A percentile compares a stretch with the other conserved stretches of the same genome.
phyloP scores from a whole-genome alignment of 92 coral and sea anemone species.

The Parazoanthus darwini region DNA sequence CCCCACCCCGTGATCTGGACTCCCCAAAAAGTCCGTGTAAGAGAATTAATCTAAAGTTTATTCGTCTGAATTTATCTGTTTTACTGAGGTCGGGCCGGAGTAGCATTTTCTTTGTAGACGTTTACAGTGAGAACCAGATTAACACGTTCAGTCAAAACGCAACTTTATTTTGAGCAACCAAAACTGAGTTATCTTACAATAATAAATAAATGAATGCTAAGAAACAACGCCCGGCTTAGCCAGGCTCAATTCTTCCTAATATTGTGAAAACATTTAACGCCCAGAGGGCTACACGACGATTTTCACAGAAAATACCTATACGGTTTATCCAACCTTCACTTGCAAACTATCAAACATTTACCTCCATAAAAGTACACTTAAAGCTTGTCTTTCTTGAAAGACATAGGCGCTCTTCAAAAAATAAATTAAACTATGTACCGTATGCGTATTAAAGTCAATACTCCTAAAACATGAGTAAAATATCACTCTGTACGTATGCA shows the following conservation, averaged over 20 bases:
- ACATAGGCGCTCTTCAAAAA: neutral
- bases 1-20: too few relatives aligned
- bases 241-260: neutral
- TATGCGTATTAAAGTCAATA: too few relatives aligned
- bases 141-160: neutral
- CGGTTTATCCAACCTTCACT: neutral
- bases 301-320: constrained; percentile 34
- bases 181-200: neutral
- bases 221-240: neutral
- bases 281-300: constrained; percentile 18
- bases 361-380: neutral
- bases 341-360: neutral
- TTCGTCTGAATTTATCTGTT: neutral
- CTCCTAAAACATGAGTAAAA: too few relatives aligned
- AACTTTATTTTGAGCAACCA: constrained; percentile 1
- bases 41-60: neutral
- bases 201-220: constrained; percentile 16
- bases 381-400: neutral
- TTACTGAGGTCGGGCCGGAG: neutral
- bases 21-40: too few relatives aligned
- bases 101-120: neutral
- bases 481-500: too few relatives aligned
- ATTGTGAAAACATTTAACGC: constrained; percentile 8
- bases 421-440: neutral
- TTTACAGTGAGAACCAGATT: neutral